phyloP scores from a whole-genome alignment of 2,888 invertebrate genomes.

The Cremastobaeus sp. region DNA sequence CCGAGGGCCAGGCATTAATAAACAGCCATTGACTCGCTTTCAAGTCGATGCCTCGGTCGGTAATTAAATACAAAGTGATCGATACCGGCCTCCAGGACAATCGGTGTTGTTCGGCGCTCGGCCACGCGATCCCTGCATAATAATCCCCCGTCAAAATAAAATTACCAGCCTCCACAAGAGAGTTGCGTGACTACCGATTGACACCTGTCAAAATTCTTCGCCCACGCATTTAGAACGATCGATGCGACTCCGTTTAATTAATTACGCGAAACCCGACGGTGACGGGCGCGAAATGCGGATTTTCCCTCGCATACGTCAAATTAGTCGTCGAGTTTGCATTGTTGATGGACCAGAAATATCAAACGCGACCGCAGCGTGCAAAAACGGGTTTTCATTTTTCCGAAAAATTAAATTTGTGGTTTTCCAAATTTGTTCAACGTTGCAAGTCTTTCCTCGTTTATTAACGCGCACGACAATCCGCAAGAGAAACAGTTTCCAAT shows the following conservation, averaged over 20 bases:
- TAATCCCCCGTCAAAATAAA: constrained; percentile 10
- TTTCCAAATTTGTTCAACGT: no score
- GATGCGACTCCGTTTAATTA: constrained; percentile 5
- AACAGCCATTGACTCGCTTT: constrained; percentile 56
- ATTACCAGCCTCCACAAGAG: constrained; percentile 3
- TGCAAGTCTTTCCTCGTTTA: no score
- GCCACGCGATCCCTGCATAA: constrained; percentile 29
- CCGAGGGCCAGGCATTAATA: constrained; percentile 52
- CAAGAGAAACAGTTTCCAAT: no score
- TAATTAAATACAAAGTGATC: constrained; percentile 55
- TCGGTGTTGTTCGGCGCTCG: constrained; percentile 44
- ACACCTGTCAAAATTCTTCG: constrained; percentile 21
- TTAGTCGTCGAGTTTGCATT: no score
- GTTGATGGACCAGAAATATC: no score
- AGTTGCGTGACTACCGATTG: not conserved
- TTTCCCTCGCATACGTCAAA: not conserved
- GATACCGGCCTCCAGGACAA: constrained; percentile 46
- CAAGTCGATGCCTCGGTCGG: constrained; percentile 54
- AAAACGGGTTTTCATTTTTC: no score
- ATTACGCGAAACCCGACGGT: no score
- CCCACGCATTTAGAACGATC: not conserved
- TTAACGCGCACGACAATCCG: no score
- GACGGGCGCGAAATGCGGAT: not conserved
- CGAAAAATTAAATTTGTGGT: no score
- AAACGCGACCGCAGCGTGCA: no score